Base-by-base conservation (phyloP, 2,888 invertebrate genomes). In the Apodemia duryi region DNA sequence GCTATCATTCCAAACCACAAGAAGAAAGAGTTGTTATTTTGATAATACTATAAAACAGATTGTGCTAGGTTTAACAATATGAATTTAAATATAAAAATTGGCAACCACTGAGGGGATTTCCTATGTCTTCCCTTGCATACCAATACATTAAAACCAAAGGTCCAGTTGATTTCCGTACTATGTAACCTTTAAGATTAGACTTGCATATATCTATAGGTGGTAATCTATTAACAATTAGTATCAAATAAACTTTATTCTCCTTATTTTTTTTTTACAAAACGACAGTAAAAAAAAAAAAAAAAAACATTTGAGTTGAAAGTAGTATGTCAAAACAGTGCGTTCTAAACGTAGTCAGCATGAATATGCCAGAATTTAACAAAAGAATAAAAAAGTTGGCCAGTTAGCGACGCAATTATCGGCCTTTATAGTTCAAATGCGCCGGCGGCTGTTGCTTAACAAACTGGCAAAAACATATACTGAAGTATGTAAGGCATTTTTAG, bases 1-100 rank as follows among this genome's bases (percentile, higher is more conserved):
- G 90, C 91, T 84, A 78, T 86, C 88, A 89, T 87, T 87, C 90
- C 84, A 86, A 86, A 88, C 90, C 91, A 91, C 90, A 86, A 81
- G 81, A 85, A 85, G 81, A 85, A 89, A 79, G 78, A 80, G 84
- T 83, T 85, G 88, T 88, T 88, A 88, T 83, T 82, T 78, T 86
- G 85, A 84, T 85, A 83, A 83, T 91, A 91, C 91, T 90, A 90
- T 89, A 91, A 88, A 87, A 21, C 21, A 21, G 21, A 21, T 21
- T 21, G 21, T 21, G 21, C 21, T 21, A 21, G 21, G 21, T 21
- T 21, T 21, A 21, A 21, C 21, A 21, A 21, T 21, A 21, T 21
- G 21, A 21, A 21, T 21, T 21, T 21, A 1, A 21, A 21, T 21
- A 0, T 21, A 21, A 21, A 21, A 21, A 21, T 21, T 21, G 1